Conservation (phyloP, 2,113 vertebrate genomes). For the Pomatorhinus ruficollis region DNA sequence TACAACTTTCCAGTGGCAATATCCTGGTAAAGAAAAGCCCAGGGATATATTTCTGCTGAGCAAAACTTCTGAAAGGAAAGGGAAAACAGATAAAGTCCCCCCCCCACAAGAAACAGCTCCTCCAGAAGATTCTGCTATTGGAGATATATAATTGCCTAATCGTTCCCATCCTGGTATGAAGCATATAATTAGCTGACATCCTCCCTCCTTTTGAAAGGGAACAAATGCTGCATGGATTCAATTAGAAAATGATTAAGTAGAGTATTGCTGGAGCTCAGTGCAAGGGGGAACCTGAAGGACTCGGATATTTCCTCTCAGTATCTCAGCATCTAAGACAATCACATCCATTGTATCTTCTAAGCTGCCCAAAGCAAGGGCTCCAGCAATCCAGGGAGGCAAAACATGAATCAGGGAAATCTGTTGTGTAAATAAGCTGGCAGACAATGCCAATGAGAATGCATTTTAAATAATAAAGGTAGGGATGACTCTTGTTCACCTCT, state of each 20-base stretch:
- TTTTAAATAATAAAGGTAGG: neutral
- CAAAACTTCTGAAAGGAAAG: neutral
- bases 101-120: neutral
- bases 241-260: conserved; percentile 3
- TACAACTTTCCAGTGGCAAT: neutral
- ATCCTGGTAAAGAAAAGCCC: neutral
- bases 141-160: conserved; percentile 5
- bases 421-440: neutral
- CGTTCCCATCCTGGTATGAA: neutral
- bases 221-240: neutral
- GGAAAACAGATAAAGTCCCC: neutral
- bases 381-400: neutral
- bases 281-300: neutral
- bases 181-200: neutral
- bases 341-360: neutral
- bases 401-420: neutral
- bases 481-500: neutral
- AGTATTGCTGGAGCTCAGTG: neutral
- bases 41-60: neutral
- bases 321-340: neutral
- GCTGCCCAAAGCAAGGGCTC: neutral
- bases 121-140: neutral
- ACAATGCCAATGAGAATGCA: neutral
- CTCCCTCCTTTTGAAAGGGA: neutral
- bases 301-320: neutral